Evolutionary conservation across 37 sponge, comb jelly and placozoan species (phyloP).

Genomic region (Eunapius fragilis): DNA sequence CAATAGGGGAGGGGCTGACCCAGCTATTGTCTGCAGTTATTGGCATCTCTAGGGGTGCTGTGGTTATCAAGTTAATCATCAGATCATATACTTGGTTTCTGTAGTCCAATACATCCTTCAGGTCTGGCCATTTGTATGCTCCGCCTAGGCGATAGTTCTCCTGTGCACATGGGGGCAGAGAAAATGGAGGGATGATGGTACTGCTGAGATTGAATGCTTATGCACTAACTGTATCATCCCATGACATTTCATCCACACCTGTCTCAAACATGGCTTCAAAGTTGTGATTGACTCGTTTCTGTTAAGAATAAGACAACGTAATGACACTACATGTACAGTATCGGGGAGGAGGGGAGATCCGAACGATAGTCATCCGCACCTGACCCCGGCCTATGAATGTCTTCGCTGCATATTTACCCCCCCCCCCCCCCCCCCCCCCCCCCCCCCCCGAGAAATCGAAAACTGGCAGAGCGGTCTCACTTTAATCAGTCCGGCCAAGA

Average conservation of each 20-base stretch:
- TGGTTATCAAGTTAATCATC: constrained; percentile 67
- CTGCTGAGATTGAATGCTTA: not conserved
- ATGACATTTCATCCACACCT: constrained; percentile 94
- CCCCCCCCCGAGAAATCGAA: not conserved
- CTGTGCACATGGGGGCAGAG: constrained; percentile 1
- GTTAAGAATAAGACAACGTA: not conserved
- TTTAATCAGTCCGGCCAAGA: constrained; percentile 55
- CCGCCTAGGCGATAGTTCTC: constrained; percentile 92
- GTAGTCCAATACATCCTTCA: constrained; percentile 71
- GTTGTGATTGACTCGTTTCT: constrained; percentile 70
- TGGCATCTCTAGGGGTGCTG: constrained; percentile 68
- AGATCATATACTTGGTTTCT: constrained; percentile 62
- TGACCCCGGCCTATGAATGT: no score
- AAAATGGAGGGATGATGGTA: not conserved
- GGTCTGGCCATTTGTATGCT: constrained; percentile 71
- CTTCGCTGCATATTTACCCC: no score
- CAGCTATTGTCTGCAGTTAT: constrained; percentile 74
- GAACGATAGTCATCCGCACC: no score
- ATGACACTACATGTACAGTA: not conserved
- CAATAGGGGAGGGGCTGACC: constrained; percentile 63
- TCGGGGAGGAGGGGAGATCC: no score
- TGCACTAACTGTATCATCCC: constrained; percentile 89
- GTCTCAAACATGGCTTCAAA: constrained; percentile 89
- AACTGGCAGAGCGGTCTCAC: not conserved
- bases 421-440: not conserved